Base-by-base conservation (phyloP, 92 coral and sea anemone genomes). In the Diadumene lineata region DNA sequence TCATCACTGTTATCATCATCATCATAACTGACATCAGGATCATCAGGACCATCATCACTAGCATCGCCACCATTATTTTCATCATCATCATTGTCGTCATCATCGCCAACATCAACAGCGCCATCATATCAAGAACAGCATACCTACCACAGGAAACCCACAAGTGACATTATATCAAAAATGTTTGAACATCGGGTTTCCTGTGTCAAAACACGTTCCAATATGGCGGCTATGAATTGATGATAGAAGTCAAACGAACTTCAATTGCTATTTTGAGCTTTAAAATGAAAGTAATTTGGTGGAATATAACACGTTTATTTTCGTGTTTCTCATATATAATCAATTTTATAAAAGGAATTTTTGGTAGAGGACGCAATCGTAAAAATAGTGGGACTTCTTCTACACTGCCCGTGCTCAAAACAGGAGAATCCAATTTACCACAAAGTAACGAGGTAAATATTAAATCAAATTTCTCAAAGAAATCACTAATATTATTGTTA, bases 331-430 rank as follows among this genome's bases (percentile, higher is more conserved):
- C 82, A 29, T 85, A 81, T 44, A 30, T 89, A 13, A 66, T 85
- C 22, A 77, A 64, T 60, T 75, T 89, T 26, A 74, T 89, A n/a
- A 89, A 89, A 79, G 81, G 27, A 61, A 66, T 89, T 43, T 89
- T 89, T 23, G 84, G 88, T 50, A 70, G 90, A 61, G 87, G 90
- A 3, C 80, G 87, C 63, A 84, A 74, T 11, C 74, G 90, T 21
- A 89, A 85, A 46, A 50, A 69, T 33, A 89, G 93, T 70, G 78
- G 56, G 23, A 48, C 73, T 0, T 72, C 77, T 11, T 31, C 32
- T 70, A 21, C 75, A 16, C 29, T 70, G 27, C 63, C 75, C 13
- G 64, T 27, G 21, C 27, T 23, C 68, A 62, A 30, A 43, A 63
- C 18, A 68, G 53, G 15, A 10, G 29, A 2, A 7, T 29, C 82